Evolutionary conservation across 2,888 invertebrate genomes (phyloP).

Genomic region (Aphodius sticticus): DNA sequence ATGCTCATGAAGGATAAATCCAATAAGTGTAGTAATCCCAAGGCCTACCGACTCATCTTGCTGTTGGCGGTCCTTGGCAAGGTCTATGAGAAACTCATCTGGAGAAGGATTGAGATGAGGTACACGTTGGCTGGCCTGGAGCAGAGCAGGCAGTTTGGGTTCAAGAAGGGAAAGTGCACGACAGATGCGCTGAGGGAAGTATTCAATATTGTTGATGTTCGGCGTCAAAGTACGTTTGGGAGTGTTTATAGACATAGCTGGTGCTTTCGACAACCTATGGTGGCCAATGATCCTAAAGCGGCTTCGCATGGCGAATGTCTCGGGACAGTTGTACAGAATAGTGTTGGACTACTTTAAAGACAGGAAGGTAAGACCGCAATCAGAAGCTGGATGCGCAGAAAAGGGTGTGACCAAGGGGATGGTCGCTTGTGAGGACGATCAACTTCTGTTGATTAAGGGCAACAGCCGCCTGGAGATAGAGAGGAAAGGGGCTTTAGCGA

Average conservation of each 20-base stretch:
- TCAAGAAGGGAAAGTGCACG: constrained; percentile 12
- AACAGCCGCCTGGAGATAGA: constrained; percentile 19
- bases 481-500: neutral
- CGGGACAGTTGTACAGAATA: constrained; percentile 4
- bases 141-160: neutral
- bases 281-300: constrained; percentile 28
- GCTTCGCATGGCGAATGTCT: neutral
- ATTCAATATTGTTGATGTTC: neutral
- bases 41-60: neutral
- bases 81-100: neutral
- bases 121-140: no score
- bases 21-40: neutral
- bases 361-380: neutral
- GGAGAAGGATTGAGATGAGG: neutral
- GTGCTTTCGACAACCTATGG: constrained; percentile 39
- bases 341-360: constrained; percentile 27
- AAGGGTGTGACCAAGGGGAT: neutral
- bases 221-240: constrained; percentile 22
- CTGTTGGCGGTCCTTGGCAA: neutral
- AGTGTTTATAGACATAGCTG: constrained; percentile 31
- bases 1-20: neutral
- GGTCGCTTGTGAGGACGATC: constrained; percentile 28
- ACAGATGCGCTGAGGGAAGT: constrained; percentile 8
- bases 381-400: no score
- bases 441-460: constrained; percentile 7